These are phyloP conservation scores for Platysternon megacephalum DNA, from an alignment of 2,113 vertebrate genomes.

Conservation along the genomic window DNA sequence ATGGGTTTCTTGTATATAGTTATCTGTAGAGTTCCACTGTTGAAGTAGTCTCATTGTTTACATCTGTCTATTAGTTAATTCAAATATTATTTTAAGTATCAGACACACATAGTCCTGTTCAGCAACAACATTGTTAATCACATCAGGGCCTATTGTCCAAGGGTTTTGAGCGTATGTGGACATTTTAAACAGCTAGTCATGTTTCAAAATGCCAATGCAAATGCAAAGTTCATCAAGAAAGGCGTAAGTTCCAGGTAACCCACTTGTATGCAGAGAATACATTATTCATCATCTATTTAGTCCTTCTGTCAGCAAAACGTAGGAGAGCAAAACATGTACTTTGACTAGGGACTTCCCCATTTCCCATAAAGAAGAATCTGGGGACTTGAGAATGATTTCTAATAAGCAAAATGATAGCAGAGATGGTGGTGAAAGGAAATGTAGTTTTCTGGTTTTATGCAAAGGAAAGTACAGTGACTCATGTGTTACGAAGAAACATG, in stretches of 20 bases:
- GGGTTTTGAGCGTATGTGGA: background rate
- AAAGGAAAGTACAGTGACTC: constrained; percentile 63
- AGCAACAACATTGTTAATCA: background rate
- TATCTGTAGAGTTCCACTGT: too few relatives aligned
- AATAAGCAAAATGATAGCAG: constrained; percentile 30
- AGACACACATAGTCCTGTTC: fast-evolving
- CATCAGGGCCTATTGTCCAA: background rate
- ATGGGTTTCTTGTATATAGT: too few relatives aligned
- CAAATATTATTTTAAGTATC: background rate
- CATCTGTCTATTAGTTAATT: background rate
- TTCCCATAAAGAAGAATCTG: constrained; percentile 51
- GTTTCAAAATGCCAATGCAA: constrained; percentile 14
- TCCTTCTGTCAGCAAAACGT: constrained; percentile 25
- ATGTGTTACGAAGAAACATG: constrained; percentile 13
- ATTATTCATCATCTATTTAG: constrained; percentile 24
- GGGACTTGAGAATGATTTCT: constrained; percentile 36
- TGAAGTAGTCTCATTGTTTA: background rate
- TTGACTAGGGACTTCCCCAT: constrained; percentile 28
- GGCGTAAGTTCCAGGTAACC: background rate
- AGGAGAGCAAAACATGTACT: constrained; percentile 47
- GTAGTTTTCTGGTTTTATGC: background rate
- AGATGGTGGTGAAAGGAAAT: constrained; percentile 43
- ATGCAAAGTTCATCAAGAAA: constrained; percentile 12
- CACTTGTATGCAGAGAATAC: background rate
- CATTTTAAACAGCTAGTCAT: constrained; percentile 1